phyloP scores from a whole-genome alignment of 2,797 vertebrate species.

The Sylvia borin region DNA sequence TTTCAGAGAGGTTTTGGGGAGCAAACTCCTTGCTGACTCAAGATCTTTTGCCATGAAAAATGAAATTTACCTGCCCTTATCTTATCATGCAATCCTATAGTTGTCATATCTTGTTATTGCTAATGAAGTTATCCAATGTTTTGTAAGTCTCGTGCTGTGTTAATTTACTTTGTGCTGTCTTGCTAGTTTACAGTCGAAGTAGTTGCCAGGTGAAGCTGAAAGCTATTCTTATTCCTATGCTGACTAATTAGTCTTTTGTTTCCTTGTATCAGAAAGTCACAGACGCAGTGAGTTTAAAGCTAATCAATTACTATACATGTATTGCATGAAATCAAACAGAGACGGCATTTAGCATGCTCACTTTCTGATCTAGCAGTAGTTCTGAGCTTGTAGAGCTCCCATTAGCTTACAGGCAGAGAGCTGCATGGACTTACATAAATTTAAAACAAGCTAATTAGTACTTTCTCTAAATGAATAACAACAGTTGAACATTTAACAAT shows the following conservation, averaged over 20 bases:
- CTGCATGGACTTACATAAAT: constrained; percentile 15
- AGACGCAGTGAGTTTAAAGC: constrained; percentile 60
- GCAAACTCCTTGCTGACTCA: constrained; percentile 4
- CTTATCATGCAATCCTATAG: constrained; percentile 2
- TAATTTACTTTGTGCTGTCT: constrained; percentile 14
- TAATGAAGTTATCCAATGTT: constrained; percentile 2
- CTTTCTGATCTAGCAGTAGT: constrained; percentile 27
- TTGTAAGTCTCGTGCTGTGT: constrained; percentile 21
- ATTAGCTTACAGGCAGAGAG: constrained; percentile 36
- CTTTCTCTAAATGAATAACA: background rate
- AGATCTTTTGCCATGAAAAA: constrained; percentile 27
- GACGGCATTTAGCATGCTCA: constrained; percentile 42
- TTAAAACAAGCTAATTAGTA: background rate
- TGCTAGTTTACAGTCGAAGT: constrained; percentile 10
- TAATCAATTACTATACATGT: constrained; percentile 50
- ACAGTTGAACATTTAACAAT: background rate
- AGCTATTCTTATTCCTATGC: constrained; percentile 35
- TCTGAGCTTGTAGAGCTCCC: constrained; percentile 47
- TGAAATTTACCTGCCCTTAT: constrained; percentile 14
- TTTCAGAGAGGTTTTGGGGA: background rate
- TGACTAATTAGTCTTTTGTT: constrained; percentile 64
- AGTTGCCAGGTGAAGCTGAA: constrained; percentile 43
- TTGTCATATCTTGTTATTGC: constrained; percentile 13
- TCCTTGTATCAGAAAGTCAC: constrained; percentile 66
- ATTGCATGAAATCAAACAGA: constrained; percentile 53